Evolutionary conservation across 2,888 invertebrate species (phyloP).

Genomic region (Blastobasis lacticolella): DNA sequence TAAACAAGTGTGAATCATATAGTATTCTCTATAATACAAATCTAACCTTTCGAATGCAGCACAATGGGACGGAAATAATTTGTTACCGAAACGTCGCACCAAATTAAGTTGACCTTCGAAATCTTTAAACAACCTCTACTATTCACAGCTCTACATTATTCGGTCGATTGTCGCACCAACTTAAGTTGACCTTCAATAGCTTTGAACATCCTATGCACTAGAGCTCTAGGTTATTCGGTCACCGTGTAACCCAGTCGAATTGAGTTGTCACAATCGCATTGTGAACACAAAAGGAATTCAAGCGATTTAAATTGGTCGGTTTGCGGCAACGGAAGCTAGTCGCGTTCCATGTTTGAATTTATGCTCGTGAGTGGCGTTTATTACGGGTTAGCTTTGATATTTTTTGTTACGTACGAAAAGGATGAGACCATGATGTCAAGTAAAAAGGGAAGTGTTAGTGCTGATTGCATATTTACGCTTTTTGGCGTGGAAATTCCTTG

Average conservation of each 20-base stretch:
- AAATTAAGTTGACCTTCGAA: conserved; percentile 9
- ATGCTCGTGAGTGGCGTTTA: conserved; percentile 7
- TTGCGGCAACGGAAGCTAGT: conserved; percentile 21
- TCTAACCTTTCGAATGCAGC: conserved; percentile 27
- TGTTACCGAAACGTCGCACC: conserved; percentile 15
- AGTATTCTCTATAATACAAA: conserved; percentile 34
- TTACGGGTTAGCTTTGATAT: conserved; percentile 3
- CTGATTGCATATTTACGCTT: no score
- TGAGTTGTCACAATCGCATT: no score
- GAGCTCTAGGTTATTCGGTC: no score
- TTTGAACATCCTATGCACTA: no score
- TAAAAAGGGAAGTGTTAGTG: no score
- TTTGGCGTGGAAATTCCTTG: no score
- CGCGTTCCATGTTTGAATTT: conserved; percentile 24
- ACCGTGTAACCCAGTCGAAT: no score
- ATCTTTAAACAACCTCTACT: no score
- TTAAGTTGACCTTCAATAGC: conserved; percentile 5
- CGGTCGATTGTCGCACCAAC: not conserved
- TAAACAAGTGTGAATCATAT: conserved; percentile 38
- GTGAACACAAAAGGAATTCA: no score
- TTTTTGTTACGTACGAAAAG: not conserved
- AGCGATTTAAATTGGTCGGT: conserved; percentile 9
- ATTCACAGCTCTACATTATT: not conserved
- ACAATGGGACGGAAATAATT: conserved; percentile 38
- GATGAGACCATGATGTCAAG: no score